Conservation (phyloP, 2,113 vertebrate species). For the Sylvietta virens region DNA sequence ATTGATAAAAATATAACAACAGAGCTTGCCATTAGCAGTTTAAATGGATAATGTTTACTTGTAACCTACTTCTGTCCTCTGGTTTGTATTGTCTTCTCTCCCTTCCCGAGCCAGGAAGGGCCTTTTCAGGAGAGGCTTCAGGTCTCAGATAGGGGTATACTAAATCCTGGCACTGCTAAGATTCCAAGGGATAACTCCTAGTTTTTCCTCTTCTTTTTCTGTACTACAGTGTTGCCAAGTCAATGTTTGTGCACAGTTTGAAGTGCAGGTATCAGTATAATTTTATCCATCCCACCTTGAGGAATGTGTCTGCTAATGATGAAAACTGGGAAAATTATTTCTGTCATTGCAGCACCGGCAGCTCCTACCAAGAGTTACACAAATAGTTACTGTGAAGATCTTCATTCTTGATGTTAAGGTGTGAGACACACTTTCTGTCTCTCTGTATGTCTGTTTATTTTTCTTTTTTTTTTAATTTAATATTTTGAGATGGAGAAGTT, state of each 20-base stretch:
- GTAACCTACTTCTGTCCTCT: constrained; percentile 26
- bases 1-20: constrained; percentile 64
- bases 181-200: not conserved
- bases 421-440: not conserved
- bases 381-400: not conserved
- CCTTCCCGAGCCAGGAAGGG: not conserved
- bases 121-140: not conserved
- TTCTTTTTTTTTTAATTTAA: too few relatives aligned
- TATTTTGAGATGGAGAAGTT: not conserved
- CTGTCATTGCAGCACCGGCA: not conserved
- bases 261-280: not conserved
- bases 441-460: not conserved
- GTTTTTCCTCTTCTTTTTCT: not conserved
- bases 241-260: not conserved
- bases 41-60: constrained; percentile 63
- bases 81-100: not conserved
- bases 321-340: not conserved
- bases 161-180: not conserved
- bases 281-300: not conserved
- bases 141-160: not conserved
- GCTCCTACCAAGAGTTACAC: not conserved
- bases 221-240: not conserved
- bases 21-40: constrained; percentile 70
- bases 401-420: not conserved
- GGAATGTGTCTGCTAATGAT: not conserved